phyloP scores from a whole-genome alignment of 2,113 vertebrate species.

The Malurus alboscapulatus region DNA sequence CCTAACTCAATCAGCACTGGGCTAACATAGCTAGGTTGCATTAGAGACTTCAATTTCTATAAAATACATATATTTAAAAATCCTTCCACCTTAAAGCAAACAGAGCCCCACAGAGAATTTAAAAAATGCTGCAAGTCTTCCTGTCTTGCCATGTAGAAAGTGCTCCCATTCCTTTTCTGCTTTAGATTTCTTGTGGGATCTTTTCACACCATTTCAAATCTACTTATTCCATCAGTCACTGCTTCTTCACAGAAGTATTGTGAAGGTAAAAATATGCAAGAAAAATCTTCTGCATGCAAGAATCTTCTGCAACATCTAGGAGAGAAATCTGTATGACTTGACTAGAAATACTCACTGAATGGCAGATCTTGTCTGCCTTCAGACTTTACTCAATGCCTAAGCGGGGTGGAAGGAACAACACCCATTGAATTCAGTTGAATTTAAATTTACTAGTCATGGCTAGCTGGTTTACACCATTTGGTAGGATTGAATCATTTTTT shows the following conservation, averaged over 20 bases:
- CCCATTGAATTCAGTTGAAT: background rate
- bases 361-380: background rate
- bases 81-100: background rate
- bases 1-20: background rate
- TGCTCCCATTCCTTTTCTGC: accelerated
- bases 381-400: accelerated
- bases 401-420: background rate
- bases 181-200: background rate
- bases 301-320: background rate
- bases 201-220: background rate
- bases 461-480: background rate
- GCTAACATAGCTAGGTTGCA: background rate
- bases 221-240: no score
- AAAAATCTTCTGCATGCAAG: no score
- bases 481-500: background rate
- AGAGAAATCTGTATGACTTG: background rate
- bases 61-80: background rate
- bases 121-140: background rate
- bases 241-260: background rate
- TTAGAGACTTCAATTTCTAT: background rate
- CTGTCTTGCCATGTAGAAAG: background rate
- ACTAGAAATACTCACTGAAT: background rate
- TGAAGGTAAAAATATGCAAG: background rate
- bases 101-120: background rate
- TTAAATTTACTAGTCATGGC: background rate